Evolutionary conservation across 2,888 invertebrate genomes (phyloP), one percentile per base, ranked within the genome.

Genomic region (Melikaiella ostensackeni): DNA sequence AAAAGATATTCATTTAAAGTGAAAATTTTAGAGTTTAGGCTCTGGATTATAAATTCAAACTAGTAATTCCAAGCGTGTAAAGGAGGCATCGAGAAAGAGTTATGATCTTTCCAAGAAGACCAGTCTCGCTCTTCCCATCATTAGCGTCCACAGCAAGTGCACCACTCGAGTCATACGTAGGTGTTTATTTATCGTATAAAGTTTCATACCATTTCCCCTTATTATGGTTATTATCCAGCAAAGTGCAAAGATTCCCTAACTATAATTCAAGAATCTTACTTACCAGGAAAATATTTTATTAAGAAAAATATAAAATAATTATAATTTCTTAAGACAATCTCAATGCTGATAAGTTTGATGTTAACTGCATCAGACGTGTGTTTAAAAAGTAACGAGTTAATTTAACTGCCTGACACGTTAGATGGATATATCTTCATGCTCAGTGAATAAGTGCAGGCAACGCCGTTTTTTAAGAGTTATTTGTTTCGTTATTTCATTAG

Each of bases 121-220:
- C 61, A 62, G 66, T 74, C 30, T 59, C 30, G 30, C 75, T 75
- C 59, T 46, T 57, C 70, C 66, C 55, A 79, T 79, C 77, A 82
- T 82, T 81, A 81, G 73, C 77, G 75, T 79, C 66, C 75, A 64
- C 75, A 46, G 77, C 75, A 75, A 75, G 66, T 42, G 64, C 66
- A 66, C 46, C 50, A 70, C 50, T 50, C 50, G 70, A 50, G 70
- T 27, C 33, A 50, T 50, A 70, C 70, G 70, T 55, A 50, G 70
- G 70, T 70, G 50, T 70, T 55, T 70, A 70, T 55, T 70, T 50
- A 55, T 70, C 70, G 30, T 55, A 50, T 50, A 30, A 70, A 70
- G 16, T 66, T 66, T n/a, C n/a, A n/a, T n/a, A n/a, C n/a, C n/a
- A n/a, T n/a, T n/a, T n/a, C n/a, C 66, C 27, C 66, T 66, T 66